These are phyloP conservation scores for Argyresthia albistria DNA, from an alignment of 2,888 invertebrate genomes.

Conservation along the genomic window DNA sequence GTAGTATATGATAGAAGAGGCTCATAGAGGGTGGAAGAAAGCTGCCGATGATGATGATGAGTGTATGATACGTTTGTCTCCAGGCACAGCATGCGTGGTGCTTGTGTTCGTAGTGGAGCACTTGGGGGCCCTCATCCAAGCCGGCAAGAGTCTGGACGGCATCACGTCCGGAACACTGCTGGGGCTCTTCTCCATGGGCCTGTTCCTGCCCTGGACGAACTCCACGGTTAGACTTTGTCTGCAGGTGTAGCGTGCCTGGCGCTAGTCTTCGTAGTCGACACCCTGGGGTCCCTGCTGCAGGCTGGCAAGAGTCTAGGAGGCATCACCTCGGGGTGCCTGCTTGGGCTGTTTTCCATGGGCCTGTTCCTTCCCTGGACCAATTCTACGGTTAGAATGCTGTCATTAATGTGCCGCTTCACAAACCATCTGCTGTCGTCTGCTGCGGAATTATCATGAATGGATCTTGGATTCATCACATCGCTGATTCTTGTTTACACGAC, in stretches of 20 bases:
- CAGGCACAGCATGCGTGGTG: constrained; percentile 75
- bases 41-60: too few relatives aligned
- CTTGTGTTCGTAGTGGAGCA: constrained; percentile 81
- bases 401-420: too few relatives aligned
- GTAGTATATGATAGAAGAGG: too few relatives aligned
- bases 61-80: neutral
- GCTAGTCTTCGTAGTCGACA: constrained; percentile 80
- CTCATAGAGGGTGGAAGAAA: too few relatives aligned
- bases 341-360: constrained; percentile 80
- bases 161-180: constrained; percentile 81
- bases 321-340: constrained; percentile 79
- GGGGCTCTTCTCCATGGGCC: constrained; percentile 79
- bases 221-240: constrained; percentile 62
- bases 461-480: too few relatives aligned
- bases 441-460: too few relatives aligned
- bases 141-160: constrained; percentile 78
- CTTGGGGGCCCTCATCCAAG: constrained; percentile 79
- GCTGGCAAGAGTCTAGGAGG: constrained; percentile 79
- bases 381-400: constrained; percentile 60
- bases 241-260: constrained; percentile 75
- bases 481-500: too few relatives aligned
- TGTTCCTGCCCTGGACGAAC: constrained; percentile 80
- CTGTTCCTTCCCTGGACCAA: constrained; percentile 80
- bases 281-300: constrained; percentile 79
- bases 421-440: too few relatives aligned